Evolutionary conservation across 1,140 invertebrate genomes (phyloP).

Genomic region (Scaptodrosophila lebanonensis): DNA sequence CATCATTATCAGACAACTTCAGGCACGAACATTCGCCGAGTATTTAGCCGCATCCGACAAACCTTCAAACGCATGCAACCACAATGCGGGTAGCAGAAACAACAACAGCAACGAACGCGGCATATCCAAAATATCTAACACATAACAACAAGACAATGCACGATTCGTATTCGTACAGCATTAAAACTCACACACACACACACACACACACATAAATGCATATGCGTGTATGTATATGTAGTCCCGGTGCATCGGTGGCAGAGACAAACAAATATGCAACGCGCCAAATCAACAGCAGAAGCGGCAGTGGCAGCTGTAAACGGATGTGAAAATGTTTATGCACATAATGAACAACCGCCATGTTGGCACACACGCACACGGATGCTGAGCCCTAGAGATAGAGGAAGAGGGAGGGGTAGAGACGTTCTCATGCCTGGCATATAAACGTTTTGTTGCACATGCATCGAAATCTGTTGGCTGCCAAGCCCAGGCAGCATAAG

Average conservation of each 20-base stretch:
- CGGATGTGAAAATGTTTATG: conserved; percentile 72
- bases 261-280: too few relatives aligned
- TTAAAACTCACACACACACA: too few relatives aligned
- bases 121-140: conserved; percentile 63
- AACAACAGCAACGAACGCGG: conserved; percentile 23
- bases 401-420: conserved; percentile 8
- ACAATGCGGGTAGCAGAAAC: conserved; percentile 43
- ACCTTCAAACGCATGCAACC: conserved; percentile 8
- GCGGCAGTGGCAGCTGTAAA: conserved; percentile 9
- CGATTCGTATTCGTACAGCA: too few relatives aligned
- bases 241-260: too few relatives aligned
- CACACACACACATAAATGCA: too few relatives aligned
- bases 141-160: conserved; percentile 66
- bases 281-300: conserved; percentile 53
- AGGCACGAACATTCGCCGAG: conserved; percentile 35
- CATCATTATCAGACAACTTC: conserved; percentile 54
- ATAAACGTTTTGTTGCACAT: conserved; percentile 48
- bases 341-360: conserved; percentile 67
- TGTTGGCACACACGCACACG: conserved; percentile 12
- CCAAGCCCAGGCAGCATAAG: conserved; percentile 31
- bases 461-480: conserved; percentile 58
- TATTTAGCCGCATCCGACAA: conserved; percentile 49
- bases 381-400: conserved; percentile 6
- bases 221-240: too few relatives aligned
- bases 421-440: conserved; percentile 15